Percentiles rank a stretch among this genome's conserved stretches.
Evolutionary conservation across 2,113 vertebrate genomes (phyloP).

Genomic region (Dendrocopos noguchii): DNA sequence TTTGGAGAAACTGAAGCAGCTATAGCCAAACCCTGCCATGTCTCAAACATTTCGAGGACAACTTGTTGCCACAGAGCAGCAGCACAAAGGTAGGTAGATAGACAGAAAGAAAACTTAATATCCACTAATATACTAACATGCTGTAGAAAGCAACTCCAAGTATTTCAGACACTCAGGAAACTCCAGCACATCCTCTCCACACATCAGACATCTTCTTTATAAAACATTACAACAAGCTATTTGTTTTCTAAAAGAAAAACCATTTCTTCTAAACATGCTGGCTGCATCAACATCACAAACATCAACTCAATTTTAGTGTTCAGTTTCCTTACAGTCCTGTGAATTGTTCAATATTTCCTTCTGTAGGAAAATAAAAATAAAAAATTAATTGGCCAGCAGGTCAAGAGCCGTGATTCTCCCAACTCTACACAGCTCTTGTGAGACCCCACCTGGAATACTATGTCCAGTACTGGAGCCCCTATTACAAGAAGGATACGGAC

Average conservation of each 20-base stretch:
- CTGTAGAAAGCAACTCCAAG: neutral
- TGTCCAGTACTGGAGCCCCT: too few species aligned
- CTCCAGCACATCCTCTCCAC: neutral
- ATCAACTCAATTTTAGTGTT: neutral
- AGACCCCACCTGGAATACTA: too few species aligned
- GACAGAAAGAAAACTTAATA: neutral
- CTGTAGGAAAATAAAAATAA: neutral
- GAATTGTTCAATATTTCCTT: neutral
- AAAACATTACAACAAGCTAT: neutral
- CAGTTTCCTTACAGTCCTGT: neutral
- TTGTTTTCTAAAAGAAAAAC: neutral
- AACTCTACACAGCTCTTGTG: too few species aligned
- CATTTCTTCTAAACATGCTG: neutral
- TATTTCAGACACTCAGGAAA: neutral
- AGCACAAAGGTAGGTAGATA: neutral
- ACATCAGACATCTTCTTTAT: neutral
- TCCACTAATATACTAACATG: neutral
- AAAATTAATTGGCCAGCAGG: too few species aligned
- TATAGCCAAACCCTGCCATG: neutral
- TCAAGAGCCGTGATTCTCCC: too few species aligned
- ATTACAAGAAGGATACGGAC: too few species aligned
- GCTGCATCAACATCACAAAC: neutral
- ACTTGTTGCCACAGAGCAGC: neutral
- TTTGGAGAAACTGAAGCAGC: neutral
- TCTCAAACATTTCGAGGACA: neutral